Percentiles rank a stretch among this genome's conserved stretches.
phyloP scores from a whole-genome alignment of 2,113 vertebrate species.

The Rhipidura dahli region DNA sequence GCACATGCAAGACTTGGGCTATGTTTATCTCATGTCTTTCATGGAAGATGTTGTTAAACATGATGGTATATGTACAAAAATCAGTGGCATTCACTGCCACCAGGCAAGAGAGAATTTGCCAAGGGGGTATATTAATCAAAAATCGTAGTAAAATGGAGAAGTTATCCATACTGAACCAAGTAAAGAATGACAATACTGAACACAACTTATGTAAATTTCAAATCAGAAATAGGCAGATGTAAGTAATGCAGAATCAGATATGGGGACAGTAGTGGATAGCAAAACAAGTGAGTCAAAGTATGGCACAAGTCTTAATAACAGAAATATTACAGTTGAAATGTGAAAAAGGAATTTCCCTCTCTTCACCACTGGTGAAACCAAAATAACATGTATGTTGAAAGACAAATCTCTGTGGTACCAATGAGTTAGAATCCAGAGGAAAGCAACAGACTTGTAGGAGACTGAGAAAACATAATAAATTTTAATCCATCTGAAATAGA shows the following conservation, averaged over 20 bases:
- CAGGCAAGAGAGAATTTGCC: neutral
- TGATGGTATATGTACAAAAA: neutral
- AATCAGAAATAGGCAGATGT: neutral
- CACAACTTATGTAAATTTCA: neutral
- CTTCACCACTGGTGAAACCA: neutral
- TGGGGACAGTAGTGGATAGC: neutral
- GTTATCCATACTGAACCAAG: neutral
- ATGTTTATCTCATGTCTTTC: neutral
- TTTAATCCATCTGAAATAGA: neutral
- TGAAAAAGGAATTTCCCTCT: neutral
- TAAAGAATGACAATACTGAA: neutral
- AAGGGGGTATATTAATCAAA: neutral
- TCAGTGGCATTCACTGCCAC: neutral
- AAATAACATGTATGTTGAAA: rapidly evolving
- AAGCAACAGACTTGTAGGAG: neutral
- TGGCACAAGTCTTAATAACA: neutral
- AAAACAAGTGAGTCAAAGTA: neutral
- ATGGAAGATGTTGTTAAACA: neutral
- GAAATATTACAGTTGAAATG: neutral
- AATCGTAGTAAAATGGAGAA: neutral
- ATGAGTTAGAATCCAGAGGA: neutral
- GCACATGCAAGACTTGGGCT: neutral
- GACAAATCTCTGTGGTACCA: neutral
- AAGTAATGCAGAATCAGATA: neutral
- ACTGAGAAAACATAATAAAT: neutral